Conservation (phyloP, 2,113 vertebrate genomes). For the Pitta sordida region DNA sequence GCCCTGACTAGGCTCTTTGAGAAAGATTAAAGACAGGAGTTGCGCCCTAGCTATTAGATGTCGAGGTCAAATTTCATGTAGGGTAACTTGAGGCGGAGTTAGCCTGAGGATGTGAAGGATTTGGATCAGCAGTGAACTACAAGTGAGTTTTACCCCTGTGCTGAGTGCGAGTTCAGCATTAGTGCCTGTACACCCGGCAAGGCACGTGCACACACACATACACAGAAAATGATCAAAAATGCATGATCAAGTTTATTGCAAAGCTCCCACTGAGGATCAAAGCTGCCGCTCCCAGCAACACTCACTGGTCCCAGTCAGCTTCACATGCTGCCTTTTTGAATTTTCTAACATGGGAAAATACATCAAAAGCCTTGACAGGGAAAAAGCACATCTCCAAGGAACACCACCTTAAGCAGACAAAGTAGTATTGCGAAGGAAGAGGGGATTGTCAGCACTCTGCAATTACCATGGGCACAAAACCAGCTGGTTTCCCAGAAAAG, state of each 20-base stretch:
- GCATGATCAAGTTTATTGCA: background rate
- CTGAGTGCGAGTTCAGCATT: background rate
- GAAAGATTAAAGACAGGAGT: background rate
- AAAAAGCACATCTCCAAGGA: background rate
- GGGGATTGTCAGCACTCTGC: background rate
- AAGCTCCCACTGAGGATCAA: background rate
- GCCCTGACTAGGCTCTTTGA: background rate
- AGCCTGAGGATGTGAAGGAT: background rate
- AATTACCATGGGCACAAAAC: background rate
- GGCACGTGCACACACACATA: accelerated
- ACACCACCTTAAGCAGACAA: background rate
- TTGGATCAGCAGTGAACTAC: background rate
- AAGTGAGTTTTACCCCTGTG: background rate
- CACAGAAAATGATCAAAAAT: conserved; percentile 20
- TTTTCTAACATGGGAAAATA: conserved; percentile 1
- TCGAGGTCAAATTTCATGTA: background rate
- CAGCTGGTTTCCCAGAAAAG: background rate
- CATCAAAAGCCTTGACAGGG: conserved; percentile 14
- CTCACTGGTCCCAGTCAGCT: background rate
- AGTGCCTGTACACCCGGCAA: background rate
- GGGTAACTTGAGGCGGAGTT: background rate
- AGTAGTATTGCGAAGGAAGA: background rate
- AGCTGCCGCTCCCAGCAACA: background rate
- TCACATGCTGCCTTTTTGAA: background rate
- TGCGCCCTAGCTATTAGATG: background rate